Evolutionary conservation across 2,888 invertebrate species (phyloP), one percentile per base, ranked within the genome.

Genomic region (Apoda limacodes): DNA sequence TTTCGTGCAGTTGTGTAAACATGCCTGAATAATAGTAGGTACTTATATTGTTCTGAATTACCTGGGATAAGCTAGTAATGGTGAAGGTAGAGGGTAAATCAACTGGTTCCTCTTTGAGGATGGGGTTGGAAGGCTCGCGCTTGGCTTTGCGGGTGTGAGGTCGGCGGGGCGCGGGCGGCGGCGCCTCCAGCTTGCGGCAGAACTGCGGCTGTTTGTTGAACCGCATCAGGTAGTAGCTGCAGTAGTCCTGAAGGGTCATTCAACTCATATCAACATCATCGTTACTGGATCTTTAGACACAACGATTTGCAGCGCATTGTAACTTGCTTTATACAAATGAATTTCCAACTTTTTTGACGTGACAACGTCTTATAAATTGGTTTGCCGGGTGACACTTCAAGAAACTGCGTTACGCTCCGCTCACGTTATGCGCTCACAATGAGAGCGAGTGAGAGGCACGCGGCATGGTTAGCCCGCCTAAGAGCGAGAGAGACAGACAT

Each of bases 131-230:
- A 1, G 45, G 44, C 3, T 53, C 54, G 0, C 59, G 48, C 15
- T 42, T 28, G 3, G 45, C 45, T 26, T 47, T 48, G 24, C 68
- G 50, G 9, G 72, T 70, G 33, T 47, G 55, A 1, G 74, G 70
- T 2, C 68, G 55, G 3, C 50, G 51, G 1, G 40, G 30, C 2
- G 46, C 40, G 2, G 50, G 38, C 5, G 25, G 25, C 9, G 32
- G 50, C 26, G 56, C 62, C 17, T 76, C 78, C 14, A 68, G 54
- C 48, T 83, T 84, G 48, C 88, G 88, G 28, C 90, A 85, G 45
- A 96, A 86, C 67, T 88, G 89, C 0, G 96, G 95, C 60, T 89
- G 87, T 61, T 90, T 93, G 60, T 92, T 90, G 74, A 93, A 96
- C 52, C 92, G 88, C 23, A 92, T 80, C 50, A 88, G 85, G 63